phyloP scores from a whole-genome alignment of 2,113 vertebrate genomes.

The Gymnogyps californianus region DNA sequence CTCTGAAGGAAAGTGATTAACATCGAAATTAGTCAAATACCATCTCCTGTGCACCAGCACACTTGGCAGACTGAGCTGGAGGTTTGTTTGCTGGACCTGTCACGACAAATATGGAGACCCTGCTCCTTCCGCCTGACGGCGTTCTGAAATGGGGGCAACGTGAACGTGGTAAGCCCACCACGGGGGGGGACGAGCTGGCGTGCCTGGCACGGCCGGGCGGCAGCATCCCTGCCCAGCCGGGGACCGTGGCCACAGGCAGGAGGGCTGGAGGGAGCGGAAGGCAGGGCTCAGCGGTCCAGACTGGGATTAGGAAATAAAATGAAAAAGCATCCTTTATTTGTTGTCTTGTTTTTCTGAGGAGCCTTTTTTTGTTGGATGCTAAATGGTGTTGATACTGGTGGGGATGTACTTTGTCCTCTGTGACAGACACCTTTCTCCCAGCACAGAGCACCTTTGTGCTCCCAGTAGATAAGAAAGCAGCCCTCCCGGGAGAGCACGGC shows the following conservation, averaged over 20 bases:
- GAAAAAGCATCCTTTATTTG: background rate
- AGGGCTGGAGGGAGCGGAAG: background rate
- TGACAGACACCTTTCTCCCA: background rate
- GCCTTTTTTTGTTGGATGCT: background rate
- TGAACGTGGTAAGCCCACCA: fast-evolving
- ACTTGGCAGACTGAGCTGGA: background rate
- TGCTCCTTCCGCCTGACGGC: background rate
- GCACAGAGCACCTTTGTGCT: background rate
- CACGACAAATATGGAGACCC: fast-evolving
- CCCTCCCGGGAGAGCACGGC: no score
- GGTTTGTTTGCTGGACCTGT: background rate
- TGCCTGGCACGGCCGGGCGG: background rate
- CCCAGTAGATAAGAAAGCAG: background rate
- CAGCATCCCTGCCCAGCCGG: background rate
- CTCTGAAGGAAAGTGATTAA: background rate
- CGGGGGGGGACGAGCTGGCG: fast-evolving
- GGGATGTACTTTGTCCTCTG: background rate
- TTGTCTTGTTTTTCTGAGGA: background rate
- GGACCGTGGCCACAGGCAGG: background rate
- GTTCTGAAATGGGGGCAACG: background rate
- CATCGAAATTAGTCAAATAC: background rate
- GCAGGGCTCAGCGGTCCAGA: background rate
- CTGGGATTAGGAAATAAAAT: background rate
- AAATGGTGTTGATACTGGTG: background rate
- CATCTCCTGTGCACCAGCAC: background rate